These are phyloP conservation scores for Chloroceryle amazona DNA, from an alignment of 2,797 vertebrate species.

Conservation along the genomic window DNA sequence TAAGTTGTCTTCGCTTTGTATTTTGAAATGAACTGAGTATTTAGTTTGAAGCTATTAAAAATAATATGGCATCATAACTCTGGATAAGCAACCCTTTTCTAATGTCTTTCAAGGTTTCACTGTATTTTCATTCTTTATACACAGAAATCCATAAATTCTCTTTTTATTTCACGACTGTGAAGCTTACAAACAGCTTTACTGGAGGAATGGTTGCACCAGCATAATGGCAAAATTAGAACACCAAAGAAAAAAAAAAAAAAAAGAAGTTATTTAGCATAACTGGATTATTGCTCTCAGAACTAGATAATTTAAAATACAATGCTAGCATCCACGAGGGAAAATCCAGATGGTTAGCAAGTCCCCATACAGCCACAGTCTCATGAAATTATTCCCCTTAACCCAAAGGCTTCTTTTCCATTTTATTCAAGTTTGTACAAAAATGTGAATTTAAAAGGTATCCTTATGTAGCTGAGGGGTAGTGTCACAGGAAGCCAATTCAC, in stretches of 20 bases:
- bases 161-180: background rate
- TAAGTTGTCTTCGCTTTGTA: background rate
- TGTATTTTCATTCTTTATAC: background rate
- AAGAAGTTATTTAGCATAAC: background rate
- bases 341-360: background rate
- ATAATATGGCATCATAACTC: background rate
- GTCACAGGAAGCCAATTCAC: background rate
- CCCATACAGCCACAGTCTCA: background rate
- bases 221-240: constrained; percentile 1
- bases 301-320: background rate
- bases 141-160: background rate
- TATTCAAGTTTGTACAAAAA: background rate
- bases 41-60: background rate
- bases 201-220: background rate
- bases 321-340: background rate
- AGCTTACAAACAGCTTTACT: background rate
- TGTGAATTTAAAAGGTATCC: background rate
- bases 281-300: background rate
- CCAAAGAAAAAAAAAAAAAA: background rate
- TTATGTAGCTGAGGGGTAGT: background rate
- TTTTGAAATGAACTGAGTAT: background rate
- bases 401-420: background rate
- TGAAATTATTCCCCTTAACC: background rate
- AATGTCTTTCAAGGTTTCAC: background rate
- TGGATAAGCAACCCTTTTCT: background rate